Evolutionary conservation across 1,140 invertebrate species (phyloP), one percentile per base, ranked within the genome.

Genomic region (Apis dorsata): DNA sequence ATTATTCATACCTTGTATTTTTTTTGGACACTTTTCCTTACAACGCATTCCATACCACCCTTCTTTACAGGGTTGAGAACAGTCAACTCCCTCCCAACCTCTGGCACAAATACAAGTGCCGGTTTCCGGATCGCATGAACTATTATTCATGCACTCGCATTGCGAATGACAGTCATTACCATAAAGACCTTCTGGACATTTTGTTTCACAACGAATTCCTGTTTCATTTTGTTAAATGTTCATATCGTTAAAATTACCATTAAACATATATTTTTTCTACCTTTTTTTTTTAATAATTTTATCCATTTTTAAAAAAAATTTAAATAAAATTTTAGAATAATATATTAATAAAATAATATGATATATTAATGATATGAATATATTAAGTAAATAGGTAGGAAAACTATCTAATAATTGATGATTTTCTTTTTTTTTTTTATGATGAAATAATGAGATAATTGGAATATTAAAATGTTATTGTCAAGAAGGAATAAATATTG

Each of bases 131-230:
- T 98, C 96, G 93, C 98, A 99, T n/a, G 97, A 97, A 78, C 97
- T 97, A 92, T 97, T 97, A 92, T 98, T 97, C 85, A 95, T 94
- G 94, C 98, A 99, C 88, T 96, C 95, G 92, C 98, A 99, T 73
- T 95, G 93, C 88, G 95, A 94, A 84, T 95, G 94, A 94, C 98
- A 99, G 89, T 96, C 94, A 70, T 95, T 93, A 68, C 98, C 98
- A 94, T 96, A 99, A 88, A 93, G 95, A 70, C 98, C 98, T 70
- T 93, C 91, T 15, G 96, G 95, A 94, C 98, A 99, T 79, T 95
- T 94, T 7, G 96, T 97, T 93, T 98, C 97, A 93, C 98, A 99
- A 73, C 95, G 95, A 75, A 93, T 88, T 79, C 91, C 90, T 92
- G 81, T 88, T 88, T 81, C 59, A 76, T 70, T 65, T 69, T 15